Base-by-base conservation (phyloP, 2,888 invertebrate species). In the Plagodis pulveraria region DNA sequence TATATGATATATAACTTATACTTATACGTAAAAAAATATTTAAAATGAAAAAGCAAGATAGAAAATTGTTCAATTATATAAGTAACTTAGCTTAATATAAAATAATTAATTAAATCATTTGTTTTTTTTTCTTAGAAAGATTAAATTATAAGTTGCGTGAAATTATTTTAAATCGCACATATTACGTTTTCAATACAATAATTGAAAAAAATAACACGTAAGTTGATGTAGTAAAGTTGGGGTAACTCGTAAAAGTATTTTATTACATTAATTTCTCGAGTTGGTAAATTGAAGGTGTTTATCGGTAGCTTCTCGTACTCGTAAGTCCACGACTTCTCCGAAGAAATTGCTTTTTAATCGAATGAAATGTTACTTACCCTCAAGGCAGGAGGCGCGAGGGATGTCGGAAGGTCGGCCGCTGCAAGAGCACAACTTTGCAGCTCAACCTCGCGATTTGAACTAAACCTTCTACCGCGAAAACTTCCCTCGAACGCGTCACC, bases 261-360 rank as follows among this genome's bases (percentile, higher is more conserved):
- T 44, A 54, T 51, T 47, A 50, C 33, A 48, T 49, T 43, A 40
- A 63, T 59, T 56, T 58, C 46, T 43, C 36, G 41, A 43, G 48
- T 44, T 46, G 66, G 57, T 59, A 61, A 63, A 69, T 67, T 74
- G 66, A 63, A 67, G 58, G 71, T 73, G 75, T 73, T 63, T 71
- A 72, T 71, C 67, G 76, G 73, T 47, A 0, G 8, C 6, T 10
- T 5, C 40, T 40, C 22, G 63, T 62, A 50, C 48, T 43, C 44
- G 52, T 44, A 44, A 49, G 52, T 77, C 72, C 76, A 62, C 72
- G 73, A 83, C 77, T 83, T 80, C 78, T 81, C 81, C 70, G 77
- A 74, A 84, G 83, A 90, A 87, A 91, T 91, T 91, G 90, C 88
- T 90, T 91, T 90, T 89, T 91, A 91, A 92, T 91, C 85, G 80